These are phyloP conservation scores for Vimba vimba DNA, from an alignment of 2,113 vertebrate species.

Conservation along the genomic window DNA sequence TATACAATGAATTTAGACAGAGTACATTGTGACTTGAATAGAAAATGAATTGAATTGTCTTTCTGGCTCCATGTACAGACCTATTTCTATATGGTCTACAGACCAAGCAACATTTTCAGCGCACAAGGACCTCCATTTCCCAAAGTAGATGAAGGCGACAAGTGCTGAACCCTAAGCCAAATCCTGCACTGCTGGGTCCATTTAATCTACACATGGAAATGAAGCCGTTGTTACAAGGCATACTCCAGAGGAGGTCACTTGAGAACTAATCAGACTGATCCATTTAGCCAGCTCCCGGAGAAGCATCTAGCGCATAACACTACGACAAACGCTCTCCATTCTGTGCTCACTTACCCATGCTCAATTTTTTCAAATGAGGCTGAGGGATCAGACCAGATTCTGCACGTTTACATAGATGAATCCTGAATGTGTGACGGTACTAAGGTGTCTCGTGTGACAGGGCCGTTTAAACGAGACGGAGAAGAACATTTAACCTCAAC, in stretches of 20 bases:
- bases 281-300: slow-evolving; percentile 65
- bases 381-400: slow-evolving; percentile 42
- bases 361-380: slow-evolving; percentile 59
- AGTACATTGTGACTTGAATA: not conserved
- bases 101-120: not conserved
- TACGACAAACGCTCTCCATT: slow-evolving; percentile 30
- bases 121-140: slow-evolving; percentile 51
- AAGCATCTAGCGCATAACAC: slow-evolving; percentile 51
- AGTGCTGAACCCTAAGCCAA: slow-evolving; percentile 70
- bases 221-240: slow-evolving; percentile 43
- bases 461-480: slow-evolving; percentile 25
- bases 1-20: not conserved
- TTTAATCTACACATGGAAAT: slow-evolving; percentile 67
- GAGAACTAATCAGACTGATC: slow-evolving; percentile 68
- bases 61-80: not conserved
- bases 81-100: not conserved
- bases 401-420: slow-evolving; percentile 46
- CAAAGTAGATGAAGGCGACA: slow-evolving; percentile 69
- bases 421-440: slow-evolving; percentile 10
- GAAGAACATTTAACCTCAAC: slow-evolving; percentile 50
- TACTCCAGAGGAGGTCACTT: slow-evolving; percentile 64
- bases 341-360: slow-evolving; percentile 47
- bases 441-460: slow-evolving; percentile 42
- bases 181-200: slow-evolving; percentile 64
- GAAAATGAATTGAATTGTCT: slow-evolving; percentile 31